A percentile compares a stretch with the other conserved stretches of the same genome.
Evolutionary conservation across 2,113 vertebrate genomes (phyloP).

Genomic region (Ctenomys sociabilis): DNA sequence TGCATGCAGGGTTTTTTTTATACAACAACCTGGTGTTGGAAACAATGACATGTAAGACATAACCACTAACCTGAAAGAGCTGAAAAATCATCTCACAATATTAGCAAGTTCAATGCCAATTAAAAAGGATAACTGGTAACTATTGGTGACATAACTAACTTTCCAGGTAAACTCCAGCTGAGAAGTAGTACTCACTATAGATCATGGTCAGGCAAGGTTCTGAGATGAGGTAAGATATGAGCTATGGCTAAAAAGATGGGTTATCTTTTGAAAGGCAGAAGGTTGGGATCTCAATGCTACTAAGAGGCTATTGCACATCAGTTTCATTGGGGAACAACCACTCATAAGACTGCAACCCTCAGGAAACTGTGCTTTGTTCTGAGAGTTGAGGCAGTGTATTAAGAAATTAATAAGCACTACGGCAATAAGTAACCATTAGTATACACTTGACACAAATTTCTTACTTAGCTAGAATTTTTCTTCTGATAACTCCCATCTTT

Average conservation of each 20-base stretch:
- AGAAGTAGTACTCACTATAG: background rate
- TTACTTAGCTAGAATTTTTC: background rate
- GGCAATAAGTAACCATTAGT: background rate
- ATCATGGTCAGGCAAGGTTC: background rate
- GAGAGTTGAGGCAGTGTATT: background rate
- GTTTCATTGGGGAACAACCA: background rate
- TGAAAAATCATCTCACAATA: background rate
- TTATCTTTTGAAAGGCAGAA: constrained; percentile 7
- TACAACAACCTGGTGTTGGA: background rate
- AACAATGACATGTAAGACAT: background rate
- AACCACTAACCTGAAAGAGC: background rate
- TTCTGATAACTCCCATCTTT: background rate
- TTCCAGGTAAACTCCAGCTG: background rate
- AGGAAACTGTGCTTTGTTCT: background rate
- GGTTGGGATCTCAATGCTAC: background rate
- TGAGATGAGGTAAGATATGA: background rate
- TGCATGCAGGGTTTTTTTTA: background rate
- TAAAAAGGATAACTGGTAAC: constrained; percentile 7
- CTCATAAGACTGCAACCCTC: background rate
- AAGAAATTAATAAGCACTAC: background rate
- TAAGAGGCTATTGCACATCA: background rate
- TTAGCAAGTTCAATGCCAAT: background rate
- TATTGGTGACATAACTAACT: background rate
- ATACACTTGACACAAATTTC: background rate
- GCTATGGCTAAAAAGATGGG: background rate